phyloP scores from a whole-genome alignment of 2,888 invertebrate species.

The Reticulitermes lucifugus region DNA sequence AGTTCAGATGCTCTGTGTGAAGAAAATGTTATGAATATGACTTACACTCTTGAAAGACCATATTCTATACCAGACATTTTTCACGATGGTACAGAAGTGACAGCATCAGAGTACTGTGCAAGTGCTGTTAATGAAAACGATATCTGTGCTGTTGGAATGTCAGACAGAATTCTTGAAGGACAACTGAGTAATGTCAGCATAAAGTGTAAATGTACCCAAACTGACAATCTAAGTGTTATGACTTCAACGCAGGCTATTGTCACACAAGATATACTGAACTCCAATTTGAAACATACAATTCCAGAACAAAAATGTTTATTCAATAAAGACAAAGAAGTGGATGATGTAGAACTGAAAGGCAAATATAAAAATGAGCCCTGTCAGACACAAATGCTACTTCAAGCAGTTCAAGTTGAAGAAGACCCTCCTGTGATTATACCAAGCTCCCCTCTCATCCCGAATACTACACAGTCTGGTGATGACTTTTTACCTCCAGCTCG shows the following conservation, averaged over 20 bases:
- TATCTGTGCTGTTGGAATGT: too few relatives aligned
- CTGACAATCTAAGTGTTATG: neutral
- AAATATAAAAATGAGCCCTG: neutral
- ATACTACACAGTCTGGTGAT: neutral
- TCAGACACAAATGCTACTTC: neutral
- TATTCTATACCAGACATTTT: neutral
- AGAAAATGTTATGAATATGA: neutral
- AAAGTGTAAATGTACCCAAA: neutral
- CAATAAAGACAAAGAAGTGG: neutral
- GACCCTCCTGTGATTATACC: too few relatives aligned
- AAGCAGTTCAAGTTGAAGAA: too few relatives aligned
- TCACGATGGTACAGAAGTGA: neutral
- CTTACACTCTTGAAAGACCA: slow-evolving; percentile 12
- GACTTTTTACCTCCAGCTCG: slow-evolving; percentile 19
- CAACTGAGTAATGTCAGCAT: neutral
- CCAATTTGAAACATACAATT: neutral
- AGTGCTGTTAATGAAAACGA: too few relatives aligned
- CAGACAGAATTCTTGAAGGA: neutral
- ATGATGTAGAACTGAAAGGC: neutral
- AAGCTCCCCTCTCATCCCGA: neutral
- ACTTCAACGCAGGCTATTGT: neutral
- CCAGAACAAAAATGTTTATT: too few relatives aligned
- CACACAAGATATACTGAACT: neutral
- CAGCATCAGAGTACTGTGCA: too few relatives aligned
- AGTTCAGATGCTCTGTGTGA: neutral